A percentile compares a stretch with the other conserved stretches of the same genome.
Conservation (phyloP, 1,140 invertebrate species). For the Babylonia areolata region DNA sequence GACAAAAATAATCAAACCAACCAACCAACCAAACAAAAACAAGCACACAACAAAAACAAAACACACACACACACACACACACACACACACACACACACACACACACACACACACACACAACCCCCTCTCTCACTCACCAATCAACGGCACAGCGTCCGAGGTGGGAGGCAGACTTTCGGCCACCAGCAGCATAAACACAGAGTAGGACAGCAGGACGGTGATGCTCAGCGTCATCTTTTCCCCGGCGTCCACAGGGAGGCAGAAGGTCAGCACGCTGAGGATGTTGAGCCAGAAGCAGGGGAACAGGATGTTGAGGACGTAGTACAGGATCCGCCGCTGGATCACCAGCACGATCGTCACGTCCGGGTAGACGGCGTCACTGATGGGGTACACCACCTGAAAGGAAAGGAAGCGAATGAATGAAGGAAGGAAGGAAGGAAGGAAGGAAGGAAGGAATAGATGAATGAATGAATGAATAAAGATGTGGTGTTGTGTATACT, state of each 20-base stretch:
- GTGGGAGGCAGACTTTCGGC: slow-evolving; percentile 75
- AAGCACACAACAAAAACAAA: slow-evolving; percentile 11
- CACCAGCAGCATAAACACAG: slow-evolving; percentile 75
- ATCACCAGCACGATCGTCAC: slow-evolving; percentile 77
- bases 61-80: slow-evolving; percentile 24
- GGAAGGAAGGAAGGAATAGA: not conserved
- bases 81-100: slow-evolving; percentile 23
- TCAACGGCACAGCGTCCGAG: slow-evolving; percentile 78
- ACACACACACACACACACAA: not conserved
- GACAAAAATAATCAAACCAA: too few species aligned
- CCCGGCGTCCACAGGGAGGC: slow-evolving; percentile 72
- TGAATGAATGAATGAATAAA: too few species aligned
- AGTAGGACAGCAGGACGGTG: slow-evolving; percentile 75
- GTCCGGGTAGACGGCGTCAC: slow-evolving; percentile 78
- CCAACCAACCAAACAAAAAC: not conserved
- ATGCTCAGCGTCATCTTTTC: slow-evolving; percentile 75
- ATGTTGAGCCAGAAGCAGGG: slow-evolving; percentile 73
- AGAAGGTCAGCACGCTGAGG: slow-evolving; percentile 72
- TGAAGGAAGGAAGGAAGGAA: not conserved
- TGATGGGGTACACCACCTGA: slow-evolving; percentile 62
- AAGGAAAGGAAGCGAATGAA: not conserved
- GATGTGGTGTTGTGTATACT: too few species aligned
- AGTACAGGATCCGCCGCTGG: slow-evolving; percentile 66
- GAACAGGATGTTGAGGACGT: slow-evolving; percentile 70
- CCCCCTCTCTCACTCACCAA: slow-evolving; percentile 83